phyloP scores from a whole-genome alignment of 2,113 vertebrate species.

The Taxidea taxus region DNA sequence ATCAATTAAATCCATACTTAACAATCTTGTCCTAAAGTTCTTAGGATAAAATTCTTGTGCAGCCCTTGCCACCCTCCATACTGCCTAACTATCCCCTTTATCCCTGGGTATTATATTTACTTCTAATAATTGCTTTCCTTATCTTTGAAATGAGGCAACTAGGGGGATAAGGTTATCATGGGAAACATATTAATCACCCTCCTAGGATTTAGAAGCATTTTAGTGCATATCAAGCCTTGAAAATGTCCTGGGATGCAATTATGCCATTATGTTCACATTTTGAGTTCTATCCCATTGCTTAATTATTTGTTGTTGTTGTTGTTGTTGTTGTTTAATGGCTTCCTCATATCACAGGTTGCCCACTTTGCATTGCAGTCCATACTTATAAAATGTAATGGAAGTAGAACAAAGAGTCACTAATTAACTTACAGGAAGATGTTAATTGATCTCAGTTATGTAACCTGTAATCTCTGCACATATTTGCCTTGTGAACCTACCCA shows the following conservation, averaged over 20 bases:
- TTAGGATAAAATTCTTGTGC: background rate
- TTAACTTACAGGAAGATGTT: background rate
- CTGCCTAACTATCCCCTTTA: background rate
- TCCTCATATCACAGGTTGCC: background rate
- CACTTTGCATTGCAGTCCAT: background rate
- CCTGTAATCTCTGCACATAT: background rate
- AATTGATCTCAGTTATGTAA: background rate
- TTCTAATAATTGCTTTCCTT: constrained; percentile 42
- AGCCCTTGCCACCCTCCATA: background rate
- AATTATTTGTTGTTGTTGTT: constrained; percentile 4
- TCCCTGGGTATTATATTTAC: background rate
- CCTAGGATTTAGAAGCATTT: constrained; percentile 12
- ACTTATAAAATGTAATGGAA: background rate
- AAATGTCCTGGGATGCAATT: background rate
- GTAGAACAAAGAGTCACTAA: background rate
- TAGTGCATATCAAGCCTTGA: background rate
- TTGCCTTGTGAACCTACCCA: background rate
- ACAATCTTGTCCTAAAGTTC: background rate
- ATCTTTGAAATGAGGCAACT: constrained; percentile 33
- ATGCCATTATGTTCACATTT: constrained; percentile 42
- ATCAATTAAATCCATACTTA: constrained; percentile 16
- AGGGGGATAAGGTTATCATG: background rate
- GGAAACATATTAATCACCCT: constrained; percentile 45
- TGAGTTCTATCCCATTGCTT: background rate
- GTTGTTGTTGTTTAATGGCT: background rate